phyloP scores from a whole-genome alignment of 2,797 vertebrate species.

The Parauchenoglanis punctatus region DNA sequence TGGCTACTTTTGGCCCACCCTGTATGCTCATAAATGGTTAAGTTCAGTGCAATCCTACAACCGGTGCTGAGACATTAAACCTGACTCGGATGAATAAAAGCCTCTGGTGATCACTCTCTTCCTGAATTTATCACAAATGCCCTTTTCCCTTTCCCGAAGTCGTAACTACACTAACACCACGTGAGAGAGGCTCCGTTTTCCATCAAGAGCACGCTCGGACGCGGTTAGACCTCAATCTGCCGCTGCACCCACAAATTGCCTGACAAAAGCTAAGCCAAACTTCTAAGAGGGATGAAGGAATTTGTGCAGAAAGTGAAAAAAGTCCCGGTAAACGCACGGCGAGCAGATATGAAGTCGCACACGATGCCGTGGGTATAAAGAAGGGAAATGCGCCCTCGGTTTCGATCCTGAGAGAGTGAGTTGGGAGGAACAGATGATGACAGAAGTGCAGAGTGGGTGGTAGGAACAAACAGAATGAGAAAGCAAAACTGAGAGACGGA shows the following conservation, averaged over 20 bases:
- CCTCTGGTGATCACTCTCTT: background rate
- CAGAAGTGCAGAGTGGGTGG: slow-evolving; percentile 26
- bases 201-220: slow-evolving; percentile 5
- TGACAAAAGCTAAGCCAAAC: slow-evolving; percentile 39
- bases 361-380: background rate
- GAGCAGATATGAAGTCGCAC: slow-evolving; percentile 26
- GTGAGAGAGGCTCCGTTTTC: background rate
- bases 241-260: slow-evolving; percentile 39
- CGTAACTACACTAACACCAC: background rate
- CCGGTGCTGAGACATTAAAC: background rate
- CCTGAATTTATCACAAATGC: slow-evolving; percentile 9
- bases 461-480: slow-evolving; percentile 23
- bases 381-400: slow-evolving; percentile 30
- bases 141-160: background rate
- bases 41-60: background rate
- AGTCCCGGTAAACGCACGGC: slow-evolving; percentile 13
- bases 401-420: background rate
- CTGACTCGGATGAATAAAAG: background rate
- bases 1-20: too few species aligned
- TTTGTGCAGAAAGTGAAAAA: slow-evolving; percentile 24
- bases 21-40: background rate
- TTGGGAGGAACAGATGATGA: slow-evolving; percentile 26
- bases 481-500: slow-evolving; percentile 22
- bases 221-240: slow-evolving; percentile 21
- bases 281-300: slow-evolving; percentile 40